Conservation (phyloP, 1,140 invertebrate species). For the Akabosia matsudoensis region DNA sequence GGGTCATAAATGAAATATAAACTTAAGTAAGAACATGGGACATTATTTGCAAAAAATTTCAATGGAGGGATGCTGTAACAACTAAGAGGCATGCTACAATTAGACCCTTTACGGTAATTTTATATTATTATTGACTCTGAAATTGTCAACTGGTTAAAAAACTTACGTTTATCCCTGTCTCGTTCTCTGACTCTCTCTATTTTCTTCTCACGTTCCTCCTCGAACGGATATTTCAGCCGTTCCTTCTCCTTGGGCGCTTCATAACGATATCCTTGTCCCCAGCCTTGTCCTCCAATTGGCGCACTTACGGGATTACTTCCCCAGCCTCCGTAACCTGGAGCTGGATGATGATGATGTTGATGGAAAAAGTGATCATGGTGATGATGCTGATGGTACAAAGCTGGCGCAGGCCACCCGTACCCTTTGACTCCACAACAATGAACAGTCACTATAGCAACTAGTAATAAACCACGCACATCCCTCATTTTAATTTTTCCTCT, state of each 20-base stretch:
- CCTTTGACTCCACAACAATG: not conserved
- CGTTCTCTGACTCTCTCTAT: too few relatives aligned
- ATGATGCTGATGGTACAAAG: not conserved
- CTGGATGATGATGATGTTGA: not conserved
- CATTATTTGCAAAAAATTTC: too few relatives aligned
- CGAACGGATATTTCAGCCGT: not conserved
- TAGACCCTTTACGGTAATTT: too few relatives aligned
- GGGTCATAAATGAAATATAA: too few relatives aligned
- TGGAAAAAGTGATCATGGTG: not conserved
- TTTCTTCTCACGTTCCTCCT: not conserved
- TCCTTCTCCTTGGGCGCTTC: too few relatives aligned
- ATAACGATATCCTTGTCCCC: not conserved
- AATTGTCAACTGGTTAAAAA: too few relatives aligned
- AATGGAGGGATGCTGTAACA: too few relatives aligned
- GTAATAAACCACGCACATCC: not conserved
- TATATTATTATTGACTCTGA: too few relatives aligned
- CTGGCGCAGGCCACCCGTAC: not conserved
- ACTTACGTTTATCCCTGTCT: too few relatives aligned
- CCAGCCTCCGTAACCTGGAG: not conserved
- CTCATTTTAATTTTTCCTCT: not conserved
- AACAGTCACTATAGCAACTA: not conserved
- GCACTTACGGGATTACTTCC: not conserved
- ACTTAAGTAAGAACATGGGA: too few relatives aligned
- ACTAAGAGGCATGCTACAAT: too few relatives aligned
- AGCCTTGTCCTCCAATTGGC: not conserved